Evolutionary conservation across 2,888 invertebrate species (phyloP), one percentile per base, ranked within the genome.

Genomic region (Apomyelois bistriatella): DNA sequence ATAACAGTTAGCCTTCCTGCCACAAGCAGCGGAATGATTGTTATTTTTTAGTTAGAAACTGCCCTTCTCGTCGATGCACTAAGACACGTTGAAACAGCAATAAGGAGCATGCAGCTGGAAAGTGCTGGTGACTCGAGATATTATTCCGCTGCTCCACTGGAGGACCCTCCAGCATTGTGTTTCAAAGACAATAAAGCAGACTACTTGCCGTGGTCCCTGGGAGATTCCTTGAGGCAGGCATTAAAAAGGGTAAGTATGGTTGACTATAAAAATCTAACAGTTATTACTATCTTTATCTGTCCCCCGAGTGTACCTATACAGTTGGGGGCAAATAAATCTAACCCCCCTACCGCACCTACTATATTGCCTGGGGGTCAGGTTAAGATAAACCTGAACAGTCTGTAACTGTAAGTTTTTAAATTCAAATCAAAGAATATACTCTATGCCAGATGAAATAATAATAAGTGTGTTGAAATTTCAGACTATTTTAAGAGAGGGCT

Each of bases 141-240:
- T 22, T 49, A 49, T 22, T 38, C 74, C n/a, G 93, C 93, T 91
- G 5, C 13, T 1, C 22, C 43, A 13, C 74, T 84, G 48, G 83
- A 91, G 57, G 94, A 95, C 0, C 91, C 90, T 53, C 91, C 93
- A 40, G 82, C 95, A n/a, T 79, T 94, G 17, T 92, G 93, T 64
- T 93, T 92, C 64, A 92, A 94, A 91, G 92, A 92, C 72, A 81
- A 88, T 58, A 94, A 93, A 77, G 77, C 88, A 52, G 74, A 80
- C 1, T 86, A 85, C 52, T 54, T 58, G 3, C 74, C 79, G 0
- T 89, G 88, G 87, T 57, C 68, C 6, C 57, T 72, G 32, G 88
- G 88, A 38, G 54, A 64, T 9, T 63, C 65, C 17, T 58, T 88
- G 36, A 64, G 74, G 35, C 66, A 76, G 32, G 70, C 77, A 28